Base-by-base conservation (phyloP, 2,888 invertebrate species). In the Aporophyla lueneburgensis region DNA sequence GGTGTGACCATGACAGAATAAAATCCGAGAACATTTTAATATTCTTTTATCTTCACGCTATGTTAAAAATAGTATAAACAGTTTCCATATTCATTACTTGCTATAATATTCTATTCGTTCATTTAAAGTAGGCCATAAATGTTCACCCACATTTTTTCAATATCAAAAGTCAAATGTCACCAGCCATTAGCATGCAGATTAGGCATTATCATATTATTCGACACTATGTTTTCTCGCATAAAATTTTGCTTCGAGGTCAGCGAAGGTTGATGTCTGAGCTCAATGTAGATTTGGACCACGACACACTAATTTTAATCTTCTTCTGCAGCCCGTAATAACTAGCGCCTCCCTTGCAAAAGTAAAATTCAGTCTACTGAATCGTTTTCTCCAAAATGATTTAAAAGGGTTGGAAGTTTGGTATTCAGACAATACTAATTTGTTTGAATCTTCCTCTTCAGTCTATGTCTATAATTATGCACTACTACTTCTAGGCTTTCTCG, bases 61-160 rank as follows among this genome's bases (percentile, higher is more conserved):
- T 24, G 21, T 73, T 62, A 33, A 71, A 33, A 49, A 54, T 53
- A 46, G 5, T 21, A n/a, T 58, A 27, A 24, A 49, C 5, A 27
- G 66, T 54, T 63, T 67, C 10, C 14, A 56, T 54, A 63, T 33
- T 33, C 12, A 67, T 53, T 33, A 33, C 21, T 40, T 33, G 33
- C 5, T 40, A 14, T 27, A 14, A 43, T 53, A 54, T 66, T 72
- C 7, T n/a, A 63, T 59, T 65, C 21, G 46, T 58, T 61, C 9
- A 62, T 70, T 62, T 59, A 74, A 79, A 83, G 65, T 69, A 54
- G 33, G 12, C 19, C 14, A 62, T 54, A 67, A 74, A 40, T 19
- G 24, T 46, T 81, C 24, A 70, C 79, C 79, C 67, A 78, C 40
- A 68, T 72, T n/a, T 76, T 70, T 78, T 79, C 81, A 65, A 78